Evolutionary conservation across 2,113 vertebrate species (phyloP), one percentile per base, ranked within the genome.

Genomic region (Leiothrix lutea): DNA sequence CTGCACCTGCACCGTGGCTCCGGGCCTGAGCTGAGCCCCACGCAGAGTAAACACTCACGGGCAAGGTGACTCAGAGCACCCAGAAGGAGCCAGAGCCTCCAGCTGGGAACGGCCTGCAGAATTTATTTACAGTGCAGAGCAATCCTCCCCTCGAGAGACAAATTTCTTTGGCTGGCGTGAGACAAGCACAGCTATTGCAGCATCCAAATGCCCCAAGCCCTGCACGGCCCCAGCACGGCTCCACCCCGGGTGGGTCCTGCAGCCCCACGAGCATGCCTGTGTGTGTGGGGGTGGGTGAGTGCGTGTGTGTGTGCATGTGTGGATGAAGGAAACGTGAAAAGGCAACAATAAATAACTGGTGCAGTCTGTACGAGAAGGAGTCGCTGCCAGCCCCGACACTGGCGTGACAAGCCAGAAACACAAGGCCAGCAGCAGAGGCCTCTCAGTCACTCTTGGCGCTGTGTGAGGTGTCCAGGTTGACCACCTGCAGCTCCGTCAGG

Each of bases 331-430:
- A 98, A 97, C 92, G 98, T 98, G 98, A 98, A 98, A 99, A 99
- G 99, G 99, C 99, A 99, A 98, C 99, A 99, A 99, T 99, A 99
- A 99, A 99, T 99, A 99, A 98, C 98, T 98, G 98, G 97, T 97
- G 98, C 98, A 98, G 95, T 99, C 98, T 97, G 97, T 98, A 92
- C 2, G 94, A 97, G 95, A 94, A 95, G 89, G 80, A 95, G 87
- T 70, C 31, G 86, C 80, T 36, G 51, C 90, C 79, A 94, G 79
- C 92, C 90, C 88, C 5, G 10, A 73, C 87, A 70, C 93, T 36
- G 77, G 84, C 53, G 5, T 0, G 16, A 67, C 61, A 31, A 62
- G 92, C 96, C 93, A 80, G 89, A 86, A 82, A 83, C 84, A 71
- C 69, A 87, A 87, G 83, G 94, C 94, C 9, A 3, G 95, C 87